These are phyloP conservation scores for Galbula dea DNA, from an alignment of 2,113 vertebrate species.

Conservation along the genomic window DNA sequence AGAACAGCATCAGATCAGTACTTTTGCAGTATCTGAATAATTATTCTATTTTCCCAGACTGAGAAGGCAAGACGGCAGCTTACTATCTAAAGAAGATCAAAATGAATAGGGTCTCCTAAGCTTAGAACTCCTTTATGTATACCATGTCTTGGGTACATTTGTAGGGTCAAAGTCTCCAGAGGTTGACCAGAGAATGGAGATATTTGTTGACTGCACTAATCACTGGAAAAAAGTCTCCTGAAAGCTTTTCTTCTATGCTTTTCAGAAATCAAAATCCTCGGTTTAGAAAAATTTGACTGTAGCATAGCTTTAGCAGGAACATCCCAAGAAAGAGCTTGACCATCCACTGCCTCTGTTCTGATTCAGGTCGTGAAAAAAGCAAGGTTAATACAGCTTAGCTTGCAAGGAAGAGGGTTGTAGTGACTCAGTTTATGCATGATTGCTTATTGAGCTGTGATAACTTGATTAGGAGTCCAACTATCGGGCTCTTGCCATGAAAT, in stretches of 20 bases:
- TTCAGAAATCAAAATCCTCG: background rate
- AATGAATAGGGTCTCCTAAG: background rate
- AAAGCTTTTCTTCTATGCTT: background rate
- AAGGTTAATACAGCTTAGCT: background rate
- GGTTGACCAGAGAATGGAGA: no score
- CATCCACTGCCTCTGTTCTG: background rate
- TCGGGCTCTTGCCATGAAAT: background rate
- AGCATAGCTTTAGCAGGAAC: background rate
- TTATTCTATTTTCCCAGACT: background rate
- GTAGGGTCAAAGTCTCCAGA: background rate
- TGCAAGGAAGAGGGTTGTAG: background rate
- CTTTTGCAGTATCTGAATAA: background rate
- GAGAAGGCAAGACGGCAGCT: background rate
- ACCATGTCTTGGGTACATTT: background rate
- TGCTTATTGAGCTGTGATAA: conserved; percentile 11
- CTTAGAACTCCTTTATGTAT: background rate
- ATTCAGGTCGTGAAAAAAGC: background rate
- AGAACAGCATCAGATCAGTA: background rate
- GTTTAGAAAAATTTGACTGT: background rate
- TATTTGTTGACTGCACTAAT: background rate
- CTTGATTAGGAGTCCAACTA: background rate
- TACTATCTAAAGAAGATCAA: background rate
- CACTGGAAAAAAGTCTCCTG: background rate
- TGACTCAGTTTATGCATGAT: background rate
- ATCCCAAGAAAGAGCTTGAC: background rate